Evolutionary conservation across 2,797 vertebrate genomes (phyloP).

Genomic region (Ambastaia sidthimunki): DNA sequence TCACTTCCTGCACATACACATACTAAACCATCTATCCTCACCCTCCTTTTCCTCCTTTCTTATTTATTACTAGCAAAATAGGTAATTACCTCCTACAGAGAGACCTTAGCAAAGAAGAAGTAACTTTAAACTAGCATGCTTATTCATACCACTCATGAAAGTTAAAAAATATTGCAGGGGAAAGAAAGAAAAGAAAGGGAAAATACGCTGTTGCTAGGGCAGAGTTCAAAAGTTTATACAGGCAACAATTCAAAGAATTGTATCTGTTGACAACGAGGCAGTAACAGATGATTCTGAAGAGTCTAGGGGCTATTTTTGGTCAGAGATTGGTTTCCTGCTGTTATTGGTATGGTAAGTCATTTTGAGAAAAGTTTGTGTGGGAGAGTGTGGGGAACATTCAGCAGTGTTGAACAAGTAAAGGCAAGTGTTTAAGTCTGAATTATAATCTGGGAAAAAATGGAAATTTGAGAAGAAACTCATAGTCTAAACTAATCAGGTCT

Average conservation of each 20-base stretch:
- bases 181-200: not conserved
- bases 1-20: conserved; percentile 64
- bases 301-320: not conserved
- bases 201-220: not conserved
- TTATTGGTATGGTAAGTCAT: not conserved
- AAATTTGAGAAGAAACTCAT: conserved; percentile 54
- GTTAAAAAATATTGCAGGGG: conserved; percentile 49
- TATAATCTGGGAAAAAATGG: conserved; percentile 54
- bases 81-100: conserved; percentile 71
- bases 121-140: conserved; percentile 60
- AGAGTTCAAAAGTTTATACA: not conserved
- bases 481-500: conserved; percentile 29
- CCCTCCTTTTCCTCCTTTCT: conserved; percentile 6
- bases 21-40: conserved; percentile 35
- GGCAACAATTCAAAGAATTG: not conserved
- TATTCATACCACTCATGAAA: conserved; percentile 77
- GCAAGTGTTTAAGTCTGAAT: conserved; percentile 54
- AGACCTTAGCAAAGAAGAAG: conserved; percentile 65
- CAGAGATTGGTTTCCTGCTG: conserved; percentile 1
- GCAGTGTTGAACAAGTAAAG: conserved; percentile 13
- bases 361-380: conserved; percentile 16
- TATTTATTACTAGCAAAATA: conserved; percentile 69
- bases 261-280: not conserved
- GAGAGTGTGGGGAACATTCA: conserved; percentile 19
- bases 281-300: not conserved